These are phyloP conservation scores for Eulemur coronatus DNA, from an alignment of 2,797 vertebrate species.

Conservation along the genomic window DNA sequence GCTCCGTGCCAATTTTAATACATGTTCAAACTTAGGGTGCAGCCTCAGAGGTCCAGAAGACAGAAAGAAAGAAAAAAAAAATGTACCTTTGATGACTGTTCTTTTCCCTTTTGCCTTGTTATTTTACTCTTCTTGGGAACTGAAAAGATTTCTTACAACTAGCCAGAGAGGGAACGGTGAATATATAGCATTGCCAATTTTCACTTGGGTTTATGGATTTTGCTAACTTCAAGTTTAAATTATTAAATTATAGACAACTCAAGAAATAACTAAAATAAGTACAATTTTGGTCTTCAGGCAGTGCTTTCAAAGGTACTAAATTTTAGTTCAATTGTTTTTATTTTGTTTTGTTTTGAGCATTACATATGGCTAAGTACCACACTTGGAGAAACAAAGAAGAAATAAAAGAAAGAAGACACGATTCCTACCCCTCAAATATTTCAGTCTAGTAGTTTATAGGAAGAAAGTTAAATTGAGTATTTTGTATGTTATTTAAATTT, in stretches of 20 bases:
- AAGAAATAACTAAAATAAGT: neutral
- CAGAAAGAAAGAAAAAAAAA: neutral
- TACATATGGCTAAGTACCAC: neutral
- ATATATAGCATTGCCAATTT: neutral
- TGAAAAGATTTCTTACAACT: slow-evolving; percentile 13
- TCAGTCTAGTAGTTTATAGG: neutral
- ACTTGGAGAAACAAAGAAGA: neutral
- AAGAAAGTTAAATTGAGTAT: neutral
- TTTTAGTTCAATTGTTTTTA: neutral
- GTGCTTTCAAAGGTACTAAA: neutral
- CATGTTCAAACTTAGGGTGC: neutral
- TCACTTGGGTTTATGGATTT: neutral
- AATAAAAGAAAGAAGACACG: neutral
- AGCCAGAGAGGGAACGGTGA: neutral
- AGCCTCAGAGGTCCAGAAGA: slow-evolving; percentile 24
- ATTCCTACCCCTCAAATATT: neutral
- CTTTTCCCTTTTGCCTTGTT: slow-evolving; percentile 35
- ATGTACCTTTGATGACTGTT: slow-evolving; percentile 41
- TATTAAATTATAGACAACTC: neutral
- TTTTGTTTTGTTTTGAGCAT: neutral
- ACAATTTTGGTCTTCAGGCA: neutral
- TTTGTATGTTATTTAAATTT: neutral
- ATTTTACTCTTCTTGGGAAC: slow-evolving; percentile 48
- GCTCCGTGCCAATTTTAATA: slow-evolving; percentile 20
- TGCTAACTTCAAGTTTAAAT: neutral